Percentiles rank a stretch among this genome's conserved stretches.
phyloP scores from a whole-genome alignment of 2,888 invertebrate species.

The Mesochorus sp. region DNA sequence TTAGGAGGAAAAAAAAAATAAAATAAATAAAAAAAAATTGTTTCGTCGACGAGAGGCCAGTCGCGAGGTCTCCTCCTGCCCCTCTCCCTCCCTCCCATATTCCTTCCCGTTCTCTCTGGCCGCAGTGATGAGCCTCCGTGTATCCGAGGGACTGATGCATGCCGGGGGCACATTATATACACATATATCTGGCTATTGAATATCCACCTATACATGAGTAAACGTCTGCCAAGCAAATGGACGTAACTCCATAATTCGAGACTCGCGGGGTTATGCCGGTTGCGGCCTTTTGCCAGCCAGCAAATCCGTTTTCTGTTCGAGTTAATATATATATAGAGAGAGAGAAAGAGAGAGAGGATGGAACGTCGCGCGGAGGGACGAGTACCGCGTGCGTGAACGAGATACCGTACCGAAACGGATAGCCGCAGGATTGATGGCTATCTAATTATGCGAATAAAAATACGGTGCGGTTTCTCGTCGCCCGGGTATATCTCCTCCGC shows the following conservation, averaged over 20 bases:
- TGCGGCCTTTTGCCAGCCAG: slow-evolving; percentile 6
- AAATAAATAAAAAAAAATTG: slow-evolving; percentile 29
- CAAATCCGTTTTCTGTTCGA: neutral
- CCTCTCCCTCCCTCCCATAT: neutral
- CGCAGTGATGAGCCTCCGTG: slow-evolving; percentile 37
- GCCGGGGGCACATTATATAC: neutral
- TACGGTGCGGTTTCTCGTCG: slow-evolving; percentile 59
- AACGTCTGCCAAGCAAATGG: neutral
- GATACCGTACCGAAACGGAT: slow-evolving; percentile 58
- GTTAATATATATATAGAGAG: neutral
- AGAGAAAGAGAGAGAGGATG: slow-evolving; percentile 12
- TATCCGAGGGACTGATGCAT: slow-evolving; percentile 40
- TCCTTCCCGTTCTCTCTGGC: neutral
- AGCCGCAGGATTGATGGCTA: slow-evolving; percentile 75
- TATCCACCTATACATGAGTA: neutral
- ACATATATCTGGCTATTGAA: no score
- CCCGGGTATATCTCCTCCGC: neutral
- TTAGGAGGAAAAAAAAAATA: neutral
- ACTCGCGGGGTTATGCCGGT: neutral
- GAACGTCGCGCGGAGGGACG: slow-evolving; percentile 29
- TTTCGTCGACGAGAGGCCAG: slow-evolving; percentile 15
- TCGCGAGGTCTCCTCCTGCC: neutral
- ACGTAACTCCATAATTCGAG: neutral
- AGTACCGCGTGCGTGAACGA: slow-evolving; percentile 50
- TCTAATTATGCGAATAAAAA: slow-evolving; percentile 77